Base-by-base conservation (phyloP, 2,888 invertebrate genomes). In the Rhingia rostrata region DNA sequence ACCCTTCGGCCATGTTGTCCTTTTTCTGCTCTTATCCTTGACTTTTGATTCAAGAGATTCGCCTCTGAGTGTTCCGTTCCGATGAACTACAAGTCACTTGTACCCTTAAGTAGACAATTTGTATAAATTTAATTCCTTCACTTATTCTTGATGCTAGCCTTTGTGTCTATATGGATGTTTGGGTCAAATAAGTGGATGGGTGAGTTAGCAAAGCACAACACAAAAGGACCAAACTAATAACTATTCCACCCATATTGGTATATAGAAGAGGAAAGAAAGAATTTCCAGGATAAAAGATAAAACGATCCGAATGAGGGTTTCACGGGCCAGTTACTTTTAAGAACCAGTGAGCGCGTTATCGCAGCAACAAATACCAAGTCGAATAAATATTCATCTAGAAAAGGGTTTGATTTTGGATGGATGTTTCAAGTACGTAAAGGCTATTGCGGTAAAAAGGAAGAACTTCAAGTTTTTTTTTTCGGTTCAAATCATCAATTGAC, bases 181-280 rank as follows among this genome's bases (percentile, higher is more conserved):
- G 33, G 69, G 61, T 51, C 69, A 63, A 61, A 54, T 61, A 67
- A 45, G 22, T 43, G 32, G 41, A 37, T 45, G 67, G 53, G 5
- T 12, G 6, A 35, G 49, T 14, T 30, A 7, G 3, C 10, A n/a
- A 22, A 45, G 22, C 35, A n/a, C 22, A 49, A 49, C 54, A 63
- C 47, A 60, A 70, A 67, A 39, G 47, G 61, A 47, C 45, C 32
- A 32, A 63, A 63, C 45, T 61, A 69, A 69, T 70, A 70, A 78
- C 39, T 54, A 78, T 69, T 78, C 63, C 63, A 78, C 69, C 77
- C 49, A 69, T 41, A 56, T 70, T 78, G 77, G 47, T 63, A 78
- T 69, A 12, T 56, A 12, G 41, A 41, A 33, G 49, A 32, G 12
- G 5, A 9, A 12, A 7, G 10, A 35, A 54, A 35, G 30, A 33